These are phyloP conservation scores for Hylaea fasciaria DNA, from an alignment of 2,888 invertebrate species.

Conservation along the genomic window DNA sequence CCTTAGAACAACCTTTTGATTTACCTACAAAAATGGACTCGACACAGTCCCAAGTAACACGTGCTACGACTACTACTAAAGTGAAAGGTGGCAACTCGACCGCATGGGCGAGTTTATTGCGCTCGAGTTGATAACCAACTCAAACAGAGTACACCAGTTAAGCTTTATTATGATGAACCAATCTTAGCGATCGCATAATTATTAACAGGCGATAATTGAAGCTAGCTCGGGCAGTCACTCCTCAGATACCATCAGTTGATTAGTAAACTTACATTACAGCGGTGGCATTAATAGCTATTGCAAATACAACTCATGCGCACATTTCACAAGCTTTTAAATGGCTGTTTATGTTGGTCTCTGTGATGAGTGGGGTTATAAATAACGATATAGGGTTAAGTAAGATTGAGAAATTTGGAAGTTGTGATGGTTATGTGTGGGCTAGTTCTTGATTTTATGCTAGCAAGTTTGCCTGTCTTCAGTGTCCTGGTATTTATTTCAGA, in stretches of 20 bases:
- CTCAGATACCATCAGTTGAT: constrained; percentile 23
- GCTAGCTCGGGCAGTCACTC: constrained; percentile 10
- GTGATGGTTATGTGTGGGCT: too few relatives aligned
- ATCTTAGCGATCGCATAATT: constrained; percentile 6
- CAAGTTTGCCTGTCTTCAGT: too few relatives aligned
- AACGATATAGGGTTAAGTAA: background rate
- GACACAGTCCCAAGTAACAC: too few relatives aligned
- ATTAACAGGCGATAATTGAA: constrained; percentile 15
- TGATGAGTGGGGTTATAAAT: constrained; percentile 9
- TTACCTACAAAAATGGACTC: too few relatives aligned
- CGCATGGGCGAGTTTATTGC: too few relatives aligned
- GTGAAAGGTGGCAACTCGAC: too few relatives aligned
- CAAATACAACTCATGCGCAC: constrained; percentile 19
- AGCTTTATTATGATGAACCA: constrained; percentile 4
- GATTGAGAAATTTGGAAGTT: background rate
- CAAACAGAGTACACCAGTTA: too few relatives aligned
- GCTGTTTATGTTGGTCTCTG: constrained; percentile 2
- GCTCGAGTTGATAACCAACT: too few relatives aligned
- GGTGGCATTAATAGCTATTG: constrained; percentile 22
- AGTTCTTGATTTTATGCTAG: too few relatives aligned
- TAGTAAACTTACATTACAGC: constrained; percentile 18
- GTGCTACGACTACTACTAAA: too few relatives aligned
- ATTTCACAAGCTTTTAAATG: constrained; percentile 21
- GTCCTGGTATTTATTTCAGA: too few relatives aligned
- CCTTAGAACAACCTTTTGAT: too few relatives aligned